Evolutionary conservation across 1,140 invertebrate species (phyloP).

Genomic region (Sinella curviseta): DNA sequence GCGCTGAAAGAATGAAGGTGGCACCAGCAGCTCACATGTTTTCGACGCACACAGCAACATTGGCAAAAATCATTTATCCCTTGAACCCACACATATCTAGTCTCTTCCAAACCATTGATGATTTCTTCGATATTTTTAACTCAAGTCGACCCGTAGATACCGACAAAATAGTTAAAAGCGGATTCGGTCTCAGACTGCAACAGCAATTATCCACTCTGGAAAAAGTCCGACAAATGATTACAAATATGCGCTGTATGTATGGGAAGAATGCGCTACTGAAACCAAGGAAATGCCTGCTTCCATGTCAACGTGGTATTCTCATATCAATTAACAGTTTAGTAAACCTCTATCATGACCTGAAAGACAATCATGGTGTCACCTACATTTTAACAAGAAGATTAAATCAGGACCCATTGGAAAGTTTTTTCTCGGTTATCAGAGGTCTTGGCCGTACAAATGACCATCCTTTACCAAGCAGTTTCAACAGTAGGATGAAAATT

Average conservation of each 20-base stretch:
- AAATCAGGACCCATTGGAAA: slow-evolving; percentile 46
- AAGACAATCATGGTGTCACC: not conserved
- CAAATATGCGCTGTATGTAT: not conserved
- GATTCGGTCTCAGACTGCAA: not conserved
- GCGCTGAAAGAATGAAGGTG: not conserved
- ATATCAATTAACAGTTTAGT: slow-evolving; percentile 39
- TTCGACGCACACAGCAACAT: not conserved
- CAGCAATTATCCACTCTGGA: not conserved
- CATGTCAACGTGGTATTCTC: slow-evolving; percentile 43
- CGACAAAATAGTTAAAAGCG: not conserved
- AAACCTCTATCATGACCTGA: slow-evolving; percentile 33
- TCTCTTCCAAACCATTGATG: not conserved
- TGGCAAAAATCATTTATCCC: not conserved
- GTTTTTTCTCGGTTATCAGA: slow-evolving; percentile 44
- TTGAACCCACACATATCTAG: not conserved
- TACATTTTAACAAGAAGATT: slow-evolving; percentile 42
- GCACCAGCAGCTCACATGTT: not conserved
- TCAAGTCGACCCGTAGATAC: not conserved
- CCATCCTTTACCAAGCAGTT: slow-evolving; percentile 28
- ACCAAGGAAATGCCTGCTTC: not conserved
- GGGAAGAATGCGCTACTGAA: not conserved
- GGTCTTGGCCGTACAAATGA: slow-evolving; percentile 34
- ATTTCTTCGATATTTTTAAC: slow-evolving; percentile 1
- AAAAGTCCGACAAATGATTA: not conserved
- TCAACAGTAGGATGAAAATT: slow-evolving; percentile 34